These are phyloP conservation scores for Triplophysa rosa DNA, from an alignment of 2,113 vertebrate genomes.

Conservation along the genomic window DNA sequence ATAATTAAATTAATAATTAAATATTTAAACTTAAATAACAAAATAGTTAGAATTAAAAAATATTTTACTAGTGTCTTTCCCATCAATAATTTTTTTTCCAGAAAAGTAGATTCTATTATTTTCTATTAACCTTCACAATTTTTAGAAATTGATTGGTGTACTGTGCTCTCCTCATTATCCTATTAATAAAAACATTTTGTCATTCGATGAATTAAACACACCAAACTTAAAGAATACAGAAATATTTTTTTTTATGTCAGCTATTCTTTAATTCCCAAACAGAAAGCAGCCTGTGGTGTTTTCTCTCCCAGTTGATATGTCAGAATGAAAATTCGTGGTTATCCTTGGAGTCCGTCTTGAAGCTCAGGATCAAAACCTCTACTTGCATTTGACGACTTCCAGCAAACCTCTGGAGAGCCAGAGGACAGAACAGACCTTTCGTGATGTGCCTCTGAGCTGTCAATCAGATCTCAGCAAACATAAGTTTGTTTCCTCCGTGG, in stretches of 20 bases:
- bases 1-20: too few species aligned
- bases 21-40: too few species aligned
- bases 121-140: too few species aligned
- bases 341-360: constrained; percentile 1
- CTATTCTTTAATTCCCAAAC: neutral
- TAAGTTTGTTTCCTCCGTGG: constrained; percentile 30
- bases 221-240: neutral
- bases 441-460: constrained; percentile 32
- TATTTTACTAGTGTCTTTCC: too few species aligned
- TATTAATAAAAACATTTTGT: too few species aligned
- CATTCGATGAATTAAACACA: neutral
- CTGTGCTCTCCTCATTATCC: too few species aligned
- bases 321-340: constrained; percentile 6
- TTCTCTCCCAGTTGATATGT: constrained; percentile 2
- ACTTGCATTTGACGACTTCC: constrained; percentile 13
- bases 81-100: too few species aligned
- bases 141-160: too few species aligned
- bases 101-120: too few species aligned
- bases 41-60: too few species aligned
- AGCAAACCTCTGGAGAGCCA: constrained; percentile 4
- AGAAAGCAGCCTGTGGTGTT: neutral
- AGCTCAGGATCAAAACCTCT: constrained; percentile 22
- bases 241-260: neutral
- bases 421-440: constrained; percentile 14
- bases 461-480: constrained; percentile 30